Percentiles rank a stretch among this genome's conserved stretches.
phyloP scores from a whole-genome alignment of 2,797 vertebrate genomes.

The Mionectes olivaceus region DNA sequence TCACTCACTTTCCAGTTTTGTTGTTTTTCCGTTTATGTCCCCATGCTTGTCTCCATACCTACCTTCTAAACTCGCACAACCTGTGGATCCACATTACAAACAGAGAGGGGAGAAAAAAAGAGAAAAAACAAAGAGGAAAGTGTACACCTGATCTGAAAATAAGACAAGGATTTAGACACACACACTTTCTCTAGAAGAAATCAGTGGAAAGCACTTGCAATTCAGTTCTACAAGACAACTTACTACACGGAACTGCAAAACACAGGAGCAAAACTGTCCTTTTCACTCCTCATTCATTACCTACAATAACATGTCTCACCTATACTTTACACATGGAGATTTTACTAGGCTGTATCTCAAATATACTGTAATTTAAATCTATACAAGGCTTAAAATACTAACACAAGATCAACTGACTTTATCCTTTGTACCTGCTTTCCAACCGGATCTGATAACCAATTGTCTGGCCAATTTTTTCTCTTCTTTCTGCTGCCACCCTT shows the following conservation, averaged over 20 bases:
- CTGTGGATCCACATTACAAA: background rate
- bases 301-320: background rate
- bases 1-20: background rate
- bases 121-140: background rate
- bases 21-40: background rate
- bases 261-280: background rate
- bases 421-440: constrained; percentile 88
- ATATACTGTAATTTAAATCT: background rate
- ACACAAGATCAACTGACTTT: background rate
- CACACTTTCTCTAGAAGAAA: background rate
- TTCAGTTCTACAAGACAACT: background rate
- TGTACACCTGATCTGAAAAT: background rate
- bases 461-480: constrained; percentile 90
- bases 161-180: background rate
- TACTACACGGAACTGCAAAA: background rate
- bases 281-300: background rate
- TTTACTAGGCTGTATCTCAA: background rate
- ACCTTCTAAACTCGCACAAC: background rate
- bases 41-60: background rate
- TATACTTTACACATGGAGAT: background rate
- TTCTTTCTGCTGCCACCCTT: constrained; percentile 93
- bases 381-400: background rate
- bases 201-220: background rate
- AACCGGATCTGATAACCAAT: constrained; percentile 93
- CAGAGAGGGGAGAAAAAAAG: background rate